Conservation (phyloP, 1,140 invertebrate species). For the Odontomachus brunneus region DNA sequence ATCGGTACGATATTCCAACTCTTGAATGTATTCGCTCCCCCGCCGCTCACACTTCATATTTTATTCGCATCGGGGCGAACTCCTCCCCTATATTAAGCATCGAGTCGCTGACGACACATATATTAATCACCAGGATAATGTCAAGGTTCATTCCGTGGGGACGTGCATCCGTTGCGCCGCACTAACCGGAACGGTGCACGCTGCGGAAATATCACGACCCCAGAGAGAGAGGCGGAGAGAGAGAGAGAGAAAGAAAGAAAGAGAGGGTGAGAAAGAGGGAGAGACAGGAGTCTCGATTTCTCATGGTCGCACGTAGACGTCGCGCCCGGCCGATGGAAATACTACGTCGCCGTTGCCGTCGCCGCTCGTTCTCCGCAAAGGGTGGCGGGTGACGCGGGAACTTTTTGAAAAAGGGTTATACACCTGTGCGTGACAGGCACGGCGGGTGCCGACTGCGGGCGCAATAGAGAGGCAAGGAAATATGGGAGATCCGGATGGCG, state of each 20-base stretch:
- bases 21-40: no score
- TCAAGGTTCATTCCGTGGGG: not conserved
- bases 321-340: not conserved
- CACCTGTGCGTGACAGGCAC: constrained; percentile 51
- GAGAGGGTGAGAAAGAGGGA: no score
- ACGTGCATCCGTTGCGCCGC: not conserved
- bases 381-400: constrained; percentile 6
- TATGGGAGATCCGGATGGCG: constrained; percentile 56
- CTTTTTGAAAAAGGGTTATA: constrained; percentile 53
- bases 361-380: not conserved
- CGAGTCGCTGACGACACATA: not conserved
- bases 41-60: not conserved
- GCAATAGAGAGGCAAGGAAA: constrained; percentile 61
- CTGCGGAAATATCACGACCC: not conserved
- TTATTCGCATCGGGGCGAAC: not conserved
- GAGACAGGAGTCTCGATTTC: not conserved
- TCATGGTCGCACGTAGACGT: not conserved
- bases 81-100: constrained; percentile 19
- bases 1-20: constrained; percentile 16
- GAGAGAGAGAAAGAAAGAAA: no score
- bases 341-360: not conserved
- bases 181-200: not conserved
- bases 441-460: constrained; percentile 21
- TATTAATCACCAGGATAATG: constrained; percentile 15
- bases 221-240: no score